phyloP scores from a whole-genome alignment of 2,113 vertebrate species.

The Chloebia gouldiae region DNA sequence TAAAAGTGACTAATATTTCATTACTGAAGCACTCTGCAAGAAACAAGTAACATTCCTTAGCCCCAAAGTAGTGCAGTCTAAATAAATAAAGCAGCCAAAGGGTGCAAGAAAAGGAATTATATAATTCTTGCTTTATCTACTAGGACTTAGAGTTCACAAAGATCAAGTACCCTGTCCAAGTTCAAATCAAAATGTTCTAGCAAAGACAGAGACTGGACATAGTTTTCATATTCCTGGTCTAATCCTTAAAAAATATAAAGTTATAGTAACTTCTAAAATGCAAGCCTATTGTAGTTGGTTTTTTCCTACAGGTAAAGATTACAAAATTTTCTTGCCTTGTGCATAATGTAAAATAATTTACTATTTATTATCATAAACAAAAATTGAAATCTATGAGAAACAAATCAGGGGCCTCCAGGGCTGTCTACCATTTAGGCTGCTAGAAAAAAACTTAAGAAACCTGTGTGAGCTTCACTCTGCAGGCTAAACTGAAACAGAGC shows the following conservation, averaged over 20 bases:
- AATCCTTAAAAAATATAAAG: neutral
- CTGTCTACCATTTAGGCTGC: neutral
- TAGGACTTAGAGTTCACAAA: neutral
- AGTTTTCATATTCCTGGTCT: neutral
- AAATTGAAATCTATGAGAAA: neutral
- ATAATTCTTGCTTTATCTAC: neutral
- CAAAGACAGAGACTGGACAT: neutral
- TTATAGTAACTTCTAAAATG: neutral
- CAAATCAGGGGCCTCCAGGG: accelerated
- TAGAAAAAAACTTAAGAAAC: neutral
- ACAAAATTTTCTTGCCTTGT: neutral
- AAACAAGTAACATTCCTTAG: neutral
- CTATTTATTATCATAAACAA: neutral
- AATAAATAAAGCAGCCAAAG: neutral
- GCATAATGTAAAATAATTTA: neutral
- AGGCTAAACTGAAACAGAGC: neutral
- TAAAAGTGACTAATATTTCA: neutral
- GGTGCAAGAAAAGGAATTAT: neutral
- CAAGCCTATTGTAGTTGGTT: neutral
- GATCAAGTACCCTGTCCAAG: neutral
- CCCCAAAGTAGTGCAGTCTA: neutral
- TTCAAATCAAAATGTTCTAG: neutral
- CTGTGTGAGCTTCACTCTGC: neutral
- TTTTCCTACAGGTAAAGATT: neutral
- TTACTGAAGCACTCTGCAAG: neutral